Evolutionary conservation across 2,797 vertebrate species (phyloP).

Genomic region (Spinus olivaceus): DNA sequence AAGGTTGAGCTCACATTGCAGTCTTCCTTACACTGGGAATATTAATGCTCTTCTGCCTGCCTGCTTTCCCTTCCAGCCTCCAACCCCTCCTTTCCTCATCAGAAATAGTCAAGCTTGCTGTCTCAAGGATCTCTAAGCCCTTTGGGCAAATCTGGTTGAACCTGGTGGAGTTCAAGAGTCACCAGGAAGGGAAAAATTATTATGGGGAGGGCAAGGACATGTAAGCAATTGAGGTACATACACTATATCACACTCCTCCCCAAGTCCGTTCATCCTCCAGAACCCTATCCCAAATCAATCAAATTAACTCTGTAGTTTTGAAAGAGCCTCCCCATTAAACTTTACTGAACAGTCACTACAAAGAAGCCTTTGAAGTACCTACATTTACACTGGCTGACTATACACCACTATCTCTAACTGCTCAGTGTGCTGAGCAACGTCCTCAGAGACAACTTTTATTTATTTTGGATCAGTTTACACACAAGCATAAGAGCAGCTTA

Average conservation of each 20-base stretch:
- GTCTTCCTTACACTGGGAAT: neutral
- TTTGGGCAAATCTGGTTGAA: neutral
- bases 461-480: slow-evolving; percentile 22
- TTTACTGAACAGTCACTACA: neutral
- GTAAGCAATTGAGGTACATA: neutral
- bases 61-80: neutral
- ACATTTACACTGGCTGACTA: neutral
- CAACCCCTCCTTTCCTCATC: neutral
- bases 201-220: accelerated
- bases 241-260: too few species aligned
- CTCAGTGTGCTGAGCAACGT: neutral
- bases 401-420: neutral
- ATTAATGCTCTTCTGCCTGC: neutral
- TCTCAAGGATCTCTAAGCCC: neutral
- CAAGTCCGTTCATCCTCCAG: neutral
- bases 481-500: neutral
- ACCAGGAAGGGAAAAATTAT: neutral
- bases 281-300: neutral
- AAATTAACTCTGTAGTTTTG: neutral
- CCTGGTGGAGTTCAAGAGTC: neutral
- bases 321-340: neutral
- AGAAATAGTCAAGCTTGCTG: neutral
- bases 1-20: neutral
- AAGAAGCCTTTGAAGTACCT: neutral
- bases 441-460: slow-evolving; percentile 1